Evolutionary conservation across 2,113 vertebrate genomes (phyloP), one percentile per base, ranked within the genome.

Genomic region (Otis tarda): DNA sequence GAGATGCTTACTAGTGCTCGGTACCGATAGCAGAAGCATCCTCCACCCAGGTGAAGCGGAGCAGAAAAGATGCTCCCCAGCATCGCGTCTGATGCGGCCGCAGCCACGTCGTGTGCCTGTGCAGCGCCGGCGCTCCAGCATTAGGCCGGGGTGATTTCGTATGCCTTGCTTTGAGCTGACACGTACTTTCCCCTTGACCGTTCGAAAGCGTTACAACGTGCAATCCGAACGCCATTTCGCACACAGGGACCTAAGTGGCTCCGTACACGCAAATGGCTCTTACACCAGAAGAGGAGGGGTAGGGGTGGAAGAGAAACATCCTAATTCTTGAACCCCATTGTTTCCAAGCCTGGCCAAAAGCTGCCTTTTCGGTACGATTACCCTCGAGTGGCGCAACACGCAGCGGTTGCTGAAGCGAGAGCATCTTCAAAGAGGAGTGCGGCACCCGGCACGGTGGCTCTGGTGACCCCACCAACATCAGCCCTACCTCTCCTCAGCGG

Each of bases 31-130:
- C 74, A 76, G 61, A 73, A 15, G 64, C 77, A 49, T 69, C 74
- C 83, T 87, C 71, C 2, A 2, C 65, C 2, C 22, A 5, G 39
- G 84, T 25, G 87, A 94, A 94, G 79, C 25, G 3, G 90, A 95
- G 37, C 87, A 95, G 94, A 91, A 95, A 92, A 82, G 85, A 83
- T 75, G 91, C 86, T 96, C 69, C 93, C 3, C 19, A 93, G 84
- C 94, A 71, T 61, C 83, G n/a, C 17, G 1, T 45, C 56, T 77
- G 94, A 50, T 68, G 65, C 74, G 35, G 89, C 57, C 31, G 0
- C 50, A 78, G 90, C 82, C 86, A 73, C 23, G 35, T 2, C 17
- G 0, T 1, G 37, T 30, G 90, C 80, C 65, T 91, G 31, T 0
- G 2, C 69, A 1, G 87, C 2, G 4, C 85, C 87, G 93, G 41